Base-by-base conservation (phyloP, 2,888 invertebrate genomes). In the Pristionchus arcanus region DNA sequence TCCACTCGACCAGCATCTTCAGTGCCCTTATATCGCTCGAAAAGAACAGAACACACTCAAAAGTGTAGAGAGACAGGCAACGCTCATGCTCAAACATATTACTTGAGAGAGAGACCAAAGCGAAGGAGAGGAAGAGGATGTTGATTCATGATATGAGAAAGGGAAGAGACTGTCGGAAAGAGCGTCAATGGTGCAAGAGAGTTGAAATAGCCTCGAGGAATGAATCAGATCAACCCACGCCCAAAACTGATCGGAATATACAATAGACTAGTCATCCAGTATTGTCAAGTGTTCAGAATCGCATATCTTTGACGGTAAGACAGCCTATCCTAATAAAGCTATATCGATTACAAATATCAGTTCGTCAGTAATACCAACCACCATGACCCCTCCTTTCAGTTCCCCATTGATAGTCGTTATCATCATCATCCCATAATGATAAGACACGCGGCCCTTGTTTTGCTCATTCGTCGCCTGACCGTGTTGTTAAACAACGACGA, bases 51-150 rank as follows among this genome's bases (percentile, higher is more conserved):
- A 49, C 42, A 49, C 42, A 49, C 81, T 53, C 49, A 81, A 81
- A 53, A 81, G 49, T n/a, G 77, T 49, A 25, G n/a, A n/a, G 16
- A 49, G 42, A 81, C n/a, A n/a, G 42, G 53, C 81, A 28, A 37
- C 74, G 37, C 25, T 53, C 15, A 34, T 81, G 81, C 81, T 81
- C 81, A 81, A 81, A 81, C 81, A 81, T 49, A 49, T 81, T 81
- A 81, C 81, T 81, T 25, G 77, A 13, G 34, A 31, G 34, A 31
- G 59, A n/a, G n/a, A 59, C 59, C 59, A 59, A 4, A 59, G 5
- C n/a, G n/a, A n/a, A n/a, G n/a, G 49, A 49, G 81, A 53, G 81
- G 81, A 81, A 81, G 81, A 53, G 81, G 81, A 81, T 81, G 81
- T 81, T 81, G 81, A 81, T 81, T 81, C 81, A 81, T 49, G 81